These are phyloP conservation scores for Palythoa caribaeorum DNA, from an alignment of 92 coral and sea anemone species.

Conservation along the genomic window DNA sequence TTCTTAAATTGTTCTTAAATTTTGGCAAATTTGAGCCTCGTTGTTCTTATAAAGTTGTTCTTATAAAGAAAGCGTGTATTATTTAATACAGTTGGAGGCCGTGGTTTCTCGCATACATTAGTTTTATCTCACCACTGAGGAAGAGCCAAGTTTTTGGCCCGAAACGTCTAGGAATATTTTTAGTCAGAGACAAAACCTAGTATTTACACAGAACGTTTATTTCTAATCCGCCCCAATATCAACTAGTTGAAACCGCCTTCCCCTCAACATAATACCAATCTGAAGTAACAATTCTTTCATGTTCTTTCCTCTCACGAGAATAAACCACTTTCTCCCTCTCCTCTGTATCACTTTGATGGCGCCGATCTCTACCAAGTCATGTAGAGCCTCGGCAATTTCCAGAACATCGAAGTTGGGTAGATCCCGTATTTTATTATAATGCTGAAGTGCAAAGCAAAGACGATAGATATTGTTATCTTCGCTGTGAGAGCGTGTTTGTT, in stretches of 20 bases:
- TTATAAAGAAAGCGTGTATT: too few species aligned
- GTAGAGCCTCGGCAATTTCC: slow-evolving; percentile 83
- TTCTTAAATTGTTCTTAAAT: too few species aligned
- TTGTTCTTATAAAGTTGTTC: too few species aligned
- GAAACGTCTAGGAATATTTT: too few species aligned
- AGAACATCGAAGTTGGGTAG: slow-evolving; percentile 76
- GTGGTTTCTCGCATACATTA: too few species aligned
- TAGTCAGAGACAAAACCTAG: too few species aligned
- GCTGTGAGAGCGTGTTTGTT: slow-evolving; percentile 29
- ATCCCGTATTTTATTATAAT: slow-evolving; percentile 44
- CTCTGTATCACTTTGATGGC: slow-evolving; percentile 77
- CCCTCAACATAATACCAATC: slow-evolving; percentile 72
- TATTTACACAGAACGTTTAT: background rate
- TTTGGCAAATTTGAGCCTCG: too few species aligned
- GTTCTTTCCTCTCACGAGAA: slow-evolving; percentile 67
- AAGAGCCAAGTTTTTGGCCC: too few species aligned
- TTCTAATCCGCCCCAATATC: background rate
- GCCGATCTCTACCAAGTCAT: slow-evolving; percentile 75
- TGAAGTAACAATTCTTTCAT: slow-evolving; percentile 69
- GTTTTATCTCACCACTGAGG: too few species aligned
- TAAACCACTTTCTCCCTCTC: slow-evolving; percentile 66
- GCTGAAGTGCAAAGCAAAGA: slow-evolving; percentile 72
- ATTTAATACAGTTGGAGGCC: too few species aligned
- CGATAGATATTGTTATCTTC: slow-evolving; percentile 61
- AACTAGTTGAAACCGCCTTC: slow-evolving; percentile 72